A percentile compares a stretch with the other conserved stretches of the same genome.
Conservation (phyloP, 2,797 vertebrate species). For the Mallotus villosus region DNA sequence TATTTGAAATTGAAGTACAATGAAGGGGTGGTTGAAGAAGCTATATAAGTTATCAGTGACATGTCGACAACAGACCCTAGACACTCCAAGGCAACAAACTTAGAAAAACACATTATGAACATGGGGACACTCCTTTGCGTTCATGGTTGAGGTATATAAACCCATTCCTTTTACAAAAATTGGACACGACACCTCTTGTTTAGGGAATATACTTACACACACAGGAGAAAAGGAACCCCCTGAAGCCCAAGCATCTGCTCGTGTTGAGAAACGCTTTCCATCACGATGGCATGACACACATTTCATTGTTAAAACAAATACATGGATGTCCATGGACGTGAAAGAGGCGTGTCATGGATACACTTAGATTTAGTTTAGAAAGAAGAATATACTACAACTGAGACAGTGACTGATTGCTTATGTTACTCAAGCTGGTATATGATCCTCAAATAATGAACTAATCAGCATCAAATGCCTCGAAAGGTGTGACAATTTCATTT, state of each 20-base stretch:
- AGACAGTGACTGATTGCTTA: conserved; percentile 52
- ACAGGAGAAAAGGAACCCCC: conserved; percentile 56
- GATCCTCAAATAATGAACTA: conserved; percentile 25
- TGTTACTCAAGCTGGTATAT: conserved; percentile 47
- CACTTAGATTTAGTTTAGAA: conserved; percentile 41
- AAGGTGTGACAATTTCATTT: conserved; percentile 57
- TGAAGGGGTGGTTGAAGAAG: conserved; percentile 75
- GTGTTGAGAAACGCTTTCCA: conserved; percentile 29
- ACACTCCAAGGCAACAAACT: conserved; percentile 69
- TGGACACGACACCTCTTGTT: conserved; percentile 65
- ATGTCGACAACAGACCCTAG: conserved; percentile 66
- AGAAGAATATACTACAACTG: conserved; percentile 30
- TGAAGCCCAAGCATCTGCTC: conserved; percentile 47
- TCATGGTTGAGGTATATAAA: conserved; percentile 69
- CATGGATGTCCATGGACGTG: conserved; percentile 26
- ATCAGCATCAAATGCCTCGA: conserved; percentile 42
- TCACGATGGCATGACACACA: conserved; percentile 56
- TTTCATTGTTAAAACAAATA: conserved; percentile 21
- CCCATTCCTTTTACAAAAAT: conserved; percentile 42
- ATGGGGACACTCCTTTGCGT: conserved; percentile 53
- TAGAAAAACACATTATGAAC: conserved; percentile 71
- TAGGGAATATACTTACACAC: conserved; percentile 65
- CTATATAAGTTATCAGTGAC: conserved; percentile 77
- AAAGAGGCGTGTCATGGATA: conserved; percentile 38
- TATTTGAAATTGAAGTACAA: conserved; percentile 79